Base-by-base conservation (phyloP, 2,888 invertebrate genomes). In the Dusona sp. region DNA sequence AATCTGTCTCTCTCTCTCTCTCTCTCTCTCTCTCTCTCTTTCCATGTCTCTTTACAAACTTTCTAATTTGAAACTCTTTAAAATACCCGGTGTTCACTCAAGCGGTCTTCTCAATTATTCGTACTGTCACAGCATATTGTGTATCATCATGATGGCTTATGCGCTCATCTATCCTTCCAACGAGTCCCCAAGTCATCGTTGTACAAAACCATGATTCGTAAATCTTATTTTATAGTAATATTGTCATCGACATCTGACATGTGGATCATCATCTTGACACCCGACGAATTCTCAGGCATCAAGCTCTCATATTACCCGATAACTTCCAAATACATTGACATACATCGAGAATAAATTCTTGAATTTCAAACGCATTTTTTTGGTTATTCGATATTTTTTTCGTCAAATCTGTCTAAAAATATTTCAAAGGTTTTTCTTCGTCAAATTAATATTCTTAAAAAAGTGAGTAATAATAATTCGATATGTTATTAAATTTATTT, bases 21-120 rank as follows among this genome's bases (percentile, higher is more conserved):
- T 54, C 25, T 74, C 64, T 54, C 29, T 64, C 33, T 61, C 67
- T 45, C 45, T 22, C 67, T 70, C 22, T 51, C 65, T 42, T 25
- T 61, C 36, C 54, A 54, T 54, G 25, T 74, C 64, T 54, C 29
- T 64, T 51, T 11, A 54, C 36, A 70, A 78, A 79, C 83, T 86
- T 86, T 86, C 80, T 83, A 86, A 86, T 84, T 78, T 42, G 22
- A 74, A 67, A 42, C 36, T 80, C 67, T 61, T 64, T 25, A 45
- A 75, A 68, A 83, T 83, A 45, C 48, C 61, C 25, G 33, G 7
- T 38, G 29, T 54, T 67, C 65, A 16, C 25, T 73, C 48, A 22
- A 80, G 80, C 73, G 38, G 25, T 54, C 64, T 65, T 73, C 64
- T 64, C 72, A 36, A 72, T 51, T 57, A 72, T 72, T 68, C 54